Evolutionary conservation across 2,113 vertebrate genomes (phyloP), one percentile per base, ranked within the genome.

Genomic region (Esox niger): DNA sequence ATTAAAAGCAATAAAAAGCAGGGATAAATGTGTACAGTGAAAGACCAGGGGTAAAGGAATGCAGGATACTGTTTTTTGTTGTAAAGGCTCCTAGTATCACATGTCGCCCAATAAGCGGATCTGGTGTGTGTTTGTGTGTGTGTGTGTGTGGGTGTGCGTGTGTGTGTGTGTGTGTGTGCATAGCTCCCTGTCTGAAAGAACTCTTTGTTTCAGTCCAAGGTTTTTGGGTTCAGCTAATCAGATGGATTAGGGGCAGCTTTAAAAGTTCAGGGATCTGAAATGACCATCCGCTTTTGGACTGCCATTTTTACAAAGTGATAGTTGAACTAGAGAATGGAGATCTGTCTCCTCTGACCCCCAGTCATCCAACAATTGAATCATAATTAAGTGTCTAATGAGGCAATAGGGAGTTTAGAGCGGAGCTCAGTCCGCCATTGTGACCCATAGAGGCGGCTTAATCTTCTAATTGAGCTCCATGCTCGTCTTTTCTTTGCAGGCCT

Each of bases 161-260:
- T 54, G 49, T 52, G 47, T 52, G 47, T 52, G 47, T 52, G 47
- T 52, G 47, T 43, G 38, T 54, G 49, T 54, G 21, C 21, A 2
- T 54, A 64, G 75, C 75, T 68, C 64, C 75, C 69, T 78, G 84
- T 82, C 84, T 90, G 88, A 91, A 92, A 86, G 89, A 82, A 75
- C 78, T 84, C 86, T 90, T 92, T 91, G 88, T 91, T 82, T 77
- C 76, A 54, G 20, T 82, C 32, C 71, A 73, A 77, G 80, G 80
- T 84, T 87, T 69, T 73, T 82, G 85, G 69, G 80, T 89, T 87
- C 81, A 86, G 80, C 79, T 89, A 90, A 91, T 91, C 90, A 91
- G 89, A 88, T 76, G 86, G 89, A 91, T 91, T 91, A 90, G 77
- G 83, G 85, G 71, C 62, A 54, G 85, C 83, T 90, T 87, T 88